Evolutionary conservation across 2,888 invertebrate species (phyloP).

Genomic region (Polydrusus tereticollis): DNA sequence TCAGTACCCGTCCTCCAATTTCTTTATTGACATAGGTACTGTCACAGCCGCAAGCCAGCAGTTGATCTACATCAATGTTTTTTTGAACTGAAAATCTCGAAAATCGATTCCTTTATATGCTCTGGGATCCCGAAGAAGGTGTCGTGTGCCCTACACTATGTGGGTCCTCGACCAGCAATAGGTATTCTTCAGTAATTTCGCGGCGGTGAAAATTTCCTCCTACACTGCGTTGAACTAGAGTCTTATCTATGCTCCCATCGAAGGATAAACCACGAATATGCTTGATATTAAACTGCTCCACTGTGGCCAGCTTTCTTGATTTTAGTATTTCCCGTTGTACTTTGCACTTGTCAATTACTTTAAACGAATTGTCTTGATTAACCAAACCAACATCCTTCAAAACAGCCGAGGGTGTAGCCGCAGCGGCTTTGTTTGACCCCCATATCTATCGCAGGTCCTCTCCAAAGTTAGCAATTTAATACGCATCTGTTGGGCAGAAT

Average conservation of each 20-base stretch:
- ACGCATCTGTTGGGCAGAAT: too few species aligned
- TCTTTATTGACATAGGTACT: not conserved
- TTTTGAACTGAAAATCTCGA: not conserved
- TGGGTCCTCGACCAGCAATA: not conserved
- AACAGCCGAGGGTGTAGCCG: not conserved
- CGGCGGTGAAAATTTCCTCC: not conserved
- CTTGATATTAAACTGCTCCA: not conserved
- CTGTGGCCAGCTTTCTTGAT: not conserved
- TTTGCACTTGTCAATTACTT: not conserved
- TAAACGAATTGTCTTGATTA: not conserved
- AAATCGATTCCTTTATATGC: not conserved
- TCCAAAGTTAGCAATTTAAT: too few species aligned
- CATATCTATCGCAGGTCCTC: too few species aligned
- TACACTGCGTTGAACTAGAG: not conserved
- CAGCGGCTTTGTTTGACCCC: too few species aligned
- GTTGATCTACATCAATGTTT: not conserved
- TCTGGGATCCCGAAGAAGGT: not conserved
- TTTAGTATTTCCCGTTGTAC: not conserved
- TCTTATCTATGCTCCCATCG: not conserved
- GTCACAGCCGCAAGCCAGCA: not conserved
- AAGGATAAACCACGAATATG: not conserved
- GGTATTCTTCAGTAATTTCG: not conserved
- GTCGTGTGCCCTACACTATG: not conserved
- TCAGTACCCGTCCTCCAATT: not conserved
- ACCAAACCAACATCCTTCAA: not conserved